Evolutionary conservation across 2,797 vertebrate species (phyloP).

Genomic region (Myotis daubentonii): DNA sequence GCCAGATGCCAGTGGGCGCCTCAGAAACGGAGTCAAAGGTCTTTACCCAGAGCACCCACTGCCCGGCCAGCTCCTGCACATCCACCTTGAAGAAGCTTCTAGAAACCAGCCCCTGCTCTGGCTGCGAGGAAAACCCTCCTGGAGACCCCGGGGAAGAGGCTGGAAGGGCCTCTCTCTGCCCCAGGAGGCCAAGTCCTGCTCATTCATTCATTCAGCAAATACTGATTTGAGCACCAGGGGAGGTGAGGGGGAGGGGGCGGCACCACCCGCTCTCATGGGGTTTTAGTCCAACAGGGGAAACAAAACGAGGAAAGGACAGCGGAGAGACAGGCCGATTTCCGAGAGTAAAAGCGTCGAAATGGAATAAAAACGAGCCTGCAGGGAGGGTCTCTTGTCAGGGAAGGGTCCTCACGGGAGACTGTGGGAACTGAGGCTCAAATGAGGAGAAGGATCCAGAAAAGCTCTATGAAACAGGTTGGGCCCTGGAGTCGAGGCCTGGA

Average conservation of each 20-base stretch:
- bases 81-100: background rate
- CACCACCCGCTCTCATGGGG: background rate
- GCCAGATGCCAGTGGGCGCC: background rate
- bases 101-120: background rate
- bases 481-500: too few relatives aligned
- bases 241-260: background rate
- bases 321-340: background rate
- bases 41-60: background rate
- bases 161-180: rapidly evolving
- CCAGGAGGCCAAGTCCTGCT: background rate
- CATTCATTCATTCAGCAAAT: background rate
- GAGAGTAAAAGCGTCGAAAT: background rate
- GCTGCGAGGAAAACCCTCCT: background rate
- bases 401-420: too few relatives aligned
- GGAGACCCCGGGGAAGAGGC: background rate
- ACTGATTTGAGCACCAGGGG: background rate
- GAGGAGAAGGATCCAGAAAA: background rate
- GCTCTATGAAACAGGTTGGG: background rate
- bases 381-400: background rate
- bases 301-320: background rate
- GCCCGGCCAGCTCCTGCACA: background rate
- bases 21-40: background rate
- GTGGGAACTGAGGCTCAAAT: background rate
- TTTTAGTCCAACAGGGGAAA: background rate
- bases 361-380: background rate